phyloP scores from a whole-genome alignment of 2,797 vertebrate genomes.

The Sebastes itinus region DNA sequence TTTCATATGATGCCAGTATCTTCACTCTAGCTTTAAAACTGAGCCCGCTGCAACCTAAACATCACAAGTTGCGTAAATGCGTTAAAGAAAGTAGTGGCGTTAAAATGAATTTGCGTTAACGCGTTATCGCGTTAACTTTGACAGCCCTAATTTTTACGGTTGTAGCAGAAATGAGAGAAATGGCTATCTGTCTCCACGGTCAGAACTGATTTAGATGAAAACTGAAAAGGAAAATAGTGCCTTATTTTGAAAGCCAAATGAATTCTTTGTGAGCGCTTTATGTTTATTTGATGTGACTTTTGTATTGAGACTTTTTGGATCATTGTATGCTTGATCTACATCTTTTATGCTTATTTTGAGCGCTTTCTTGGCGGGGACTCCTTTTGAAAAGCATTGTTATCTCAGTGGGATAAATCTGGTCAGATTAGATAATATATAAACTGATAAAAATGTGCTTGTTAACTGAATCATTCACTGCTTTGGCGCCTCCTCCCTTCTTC shows the following conservation, averaged over 20 bases:
- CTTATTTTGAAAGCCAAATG: background rate
- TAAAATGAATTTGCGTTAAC: no score
- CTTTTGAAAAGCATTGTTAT: background rate
- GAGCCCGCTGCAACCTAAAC: no score
- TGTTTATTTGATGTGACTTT: background rate
- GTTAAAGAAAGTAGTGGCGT: no score
- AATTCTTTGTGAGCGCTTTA: background rate
- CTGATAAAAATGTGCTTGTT: slow-evolving; percentile 9
- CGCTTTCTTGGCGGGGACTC: background rate
- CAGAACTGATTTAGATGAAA: background rate
- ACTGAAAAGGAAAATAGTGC: background rate
- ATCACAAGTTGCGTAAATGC: no score
- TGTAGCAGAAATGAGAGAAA: background rate
- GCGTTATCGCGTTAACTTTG: no score
- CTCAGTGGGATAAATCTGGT: background rate
- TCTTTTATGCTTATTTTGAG: background rate
- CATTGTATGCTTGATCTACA: background rate
- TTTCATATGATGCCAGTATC: no score
- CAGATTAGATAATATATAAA: slow-evolving; percentile 32
- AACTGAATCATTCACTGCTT: slow-evolving; percentile 9
- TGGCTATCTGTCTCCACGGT: background rate
- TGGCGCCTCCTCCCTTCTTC: slow-evolving; percentile 17
- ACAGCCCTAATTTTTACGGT: background rate
- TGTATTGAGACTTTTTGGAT: background rate
- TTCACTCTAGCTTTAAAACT: no score